Evolutionary conservation across 2,888 invertebrate genomes (phyloP), one percentile per base, ranked within the genome.

Genomic region (Apamea crenata): DNA sequence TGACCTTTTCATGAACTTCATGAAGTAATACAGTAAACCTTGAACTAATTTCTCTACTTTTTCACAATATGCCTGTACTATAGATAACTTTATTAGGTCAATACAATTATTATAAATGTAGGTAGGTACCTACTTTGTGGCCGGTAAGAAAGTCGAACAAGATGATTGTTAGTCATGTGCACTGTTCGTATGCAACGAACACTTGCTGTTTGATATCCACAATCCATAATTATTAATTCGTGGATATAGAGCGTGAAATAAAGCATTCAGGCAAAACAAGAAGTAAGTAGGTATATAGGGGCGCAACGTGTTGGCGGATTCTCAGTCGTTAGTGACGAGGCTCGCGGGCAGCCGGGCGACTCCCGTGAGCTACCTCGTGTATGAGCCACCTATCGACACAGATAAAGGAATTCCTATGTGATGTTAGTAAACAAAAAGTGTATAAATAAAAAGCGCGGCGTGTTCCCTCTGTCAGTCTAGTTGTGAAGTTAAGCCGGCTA

Each of bases 351-450:
- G 90, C 89, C 88, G 89, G 87, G 83, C 89, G 86, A 87, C 88
- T 90, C 87, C 88, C 89, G 88, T 89, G 87, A 82, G 87, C 87
- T 65, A 86, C 85, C 80, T 88, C 85, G 86, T 88, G 88, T 87
- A 86, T 89, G 78, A 83, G 78, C 87, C 87, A 83, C 82, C 88
- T 88, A 85, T 91, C 92, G 90, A 91, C 87, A 91, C 86, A 91
- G 92, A 93, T 93, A 93, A 93, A 94, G 90, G 91, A 93, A 93
- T 93, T 93, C 92, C 90, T 93, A 93, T 95, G 96, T 95, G 93
- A 95, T 96, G 96, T 96, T 96, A 95, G 95, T 95, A 96, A 96
- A 96, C 95, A 96, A 95, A 94, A 95, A 95, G 94, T 95, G 95
- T 93, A 93, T 94, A 95, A 93, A 96, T 95, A 96, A 95, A 95